Evolutionary conservation across 2,888 invertebrate genomes (phyloP).

Genomic region (Diadegma fenestrale): DNA sequence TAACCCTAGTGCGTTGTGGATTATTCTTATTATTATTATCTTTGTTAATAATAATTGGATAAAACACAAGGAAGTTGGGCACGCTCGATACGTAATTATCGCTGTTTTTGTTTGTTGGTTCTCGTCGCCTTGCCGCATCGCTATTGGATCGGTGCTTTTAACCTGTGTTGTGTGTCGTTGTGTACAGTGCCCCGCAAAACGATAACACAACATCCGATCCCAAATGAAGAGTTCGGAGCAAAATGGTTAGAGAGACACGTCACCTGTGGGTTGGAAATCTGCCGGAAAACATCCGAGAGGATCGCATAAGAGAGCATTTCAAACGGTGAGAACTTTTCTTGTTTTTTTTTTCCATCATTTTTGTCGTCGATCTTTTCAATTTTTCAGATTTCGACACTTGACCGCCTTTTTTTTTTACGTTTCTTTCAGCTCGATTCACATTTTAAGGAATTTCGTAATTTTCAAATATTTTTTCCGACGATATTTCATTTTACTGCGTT

Average conservation of each 20-base stretch:
- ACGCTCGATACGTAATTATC: slow-evolving; percentile 17
- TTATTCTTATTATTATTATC: slow-evolving; percentile 20
- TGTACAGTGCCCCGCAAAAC: slow-evolving; percentile 85
- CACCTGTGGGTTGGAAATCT: slow-evolving; percentile 99
- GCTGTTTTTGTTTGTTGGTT: slow-evolving; percentile 27
- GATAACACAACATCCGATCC: slow-evolving; percentile 87
- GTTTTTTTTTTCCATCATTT: slow-evolving; percentile 2
- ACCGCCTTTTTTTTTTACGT: background rate
- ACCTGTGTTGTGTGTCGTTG: slow-evolving; percentile 84
- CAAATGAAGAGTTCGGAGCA: slow-evolving; percentile 97
- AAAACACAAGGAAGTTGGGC: slow-evolving; percentile 10
- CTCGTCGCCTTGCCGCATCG: background rate
- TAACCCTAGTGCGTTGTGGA: slow-evolving; percentile 23
- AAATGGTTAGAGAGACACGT: slow-evolving; percentile 99
- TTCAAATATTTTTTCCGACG: background rate
- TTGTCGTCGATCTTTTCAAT: background rate
- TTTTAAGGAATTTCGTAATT: background rate
- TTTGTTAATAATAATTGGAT: slow-evolving; percentile 2
- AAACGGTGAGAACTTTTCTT: slow-evolving; percentile 91
- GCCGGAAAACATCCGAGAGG: slow-evolving; percentile 99
- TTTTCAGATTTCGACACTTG: background rate
- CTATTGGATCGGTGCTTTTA: slow-evolving; percentile 47
- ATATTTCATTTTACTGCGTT: background rate
- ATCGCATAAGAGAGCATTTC: slow-evolving; percentile 98
- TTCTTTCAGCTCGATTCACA: background rate